Base-by-base conservation (phyloP, 2,113 vertebrate species). In the Caranx melampygus region DNA sequence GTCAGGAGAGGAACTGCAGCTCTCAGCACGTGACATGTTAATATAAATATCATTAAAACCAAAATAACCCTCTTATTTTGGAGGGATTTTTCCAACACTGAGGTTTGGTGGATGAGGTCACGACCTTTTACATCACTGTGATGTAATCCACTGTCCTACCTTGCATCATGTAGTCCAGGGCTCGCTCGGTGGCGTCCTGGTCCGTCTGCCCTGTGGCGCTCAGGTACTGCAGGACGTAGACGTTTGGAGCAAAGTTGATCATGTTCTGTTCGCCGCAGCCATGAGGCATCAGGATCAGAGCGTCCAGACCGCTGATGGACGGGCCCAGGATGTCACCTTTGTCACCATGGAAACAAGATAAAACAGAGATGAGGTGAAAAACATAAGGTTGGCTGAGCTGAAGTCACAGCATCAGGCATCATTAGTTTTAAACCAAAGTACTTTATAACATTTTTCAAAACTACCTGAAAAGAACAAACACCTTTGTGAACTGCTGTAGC, bases 201-300 rank as follows among this genome's bases (percentile, higher is more conserved):
- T 92, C 91, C 2, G 89, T 72, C 34, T 96, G 95, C 16, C 91
- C 94, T 15, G 92, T 94, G 63, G 91, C 94, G 5, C n/a, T 93
- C 89, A 99, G 90, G 45, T 99, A 99, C 92, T 95, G 94, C 75
- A 98, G 93, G 82, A 98, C 57, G 78, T 97, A 98, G 85, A 98
- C 91, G 90, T 96, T 97, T 0, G 97, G 97, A 58, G 97, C 97
- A 78, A 99, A 97, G 92, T 95, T 92, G 70, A 99, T 96, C 97
- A 99, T 98, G 91, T 99, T 99, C 94, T 99, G 98, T 87, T 99
- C 97, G 12, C 97, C 98, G 2, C 97, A 98, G 31, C 97, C 97
- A 4, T 92, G 94, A 13, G 97, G 98, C 96, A 99, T 95, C 87
- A 93, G 94, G 89, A 99, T 95, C 73, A 98, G 72, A 2, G 95